A percentile compares a stretch with the other conserved stretches of the same genome.
Evolutionary conservation across 1,140 invertebrate genomes (phyloP).

Genomic region (Lethrus apterus): DNA sequence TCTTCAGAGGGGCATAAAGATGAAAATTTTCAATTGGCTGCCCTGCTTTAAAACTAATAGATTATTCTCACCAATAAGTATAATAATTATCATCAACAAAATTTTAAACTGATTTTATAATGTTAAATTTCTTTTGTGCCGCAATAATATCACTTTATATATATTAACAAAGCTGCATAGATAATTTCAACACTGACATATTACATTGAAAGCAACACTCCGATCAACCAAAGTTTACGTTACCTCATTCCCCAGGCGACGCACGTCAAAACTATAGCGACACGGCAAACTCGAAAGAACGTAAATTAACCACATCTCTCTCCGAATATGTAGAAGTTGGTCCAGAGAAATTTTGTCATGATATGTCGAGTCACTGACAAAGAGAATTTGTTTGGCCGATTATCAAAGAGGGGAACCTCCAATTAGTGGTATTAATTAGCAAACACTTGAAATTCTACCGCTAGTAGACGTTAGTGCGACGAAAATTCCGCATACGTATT

Average conservation of each 20-base stretch:
- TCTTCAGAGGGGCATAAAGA: too few species aligned
- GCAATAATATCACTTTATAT: neutral
- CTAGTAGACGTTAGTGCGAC: conserved; percentile 20
- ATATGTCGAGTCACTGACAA: neutral
- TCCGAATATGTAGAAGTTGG: neutral
- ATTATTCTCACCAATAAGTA: too few species aligned
- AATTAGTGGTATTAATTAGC: conserved; percentile 40
- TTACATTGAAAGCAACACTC: conserved; percentile 2
- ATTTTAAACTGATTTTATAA: neutral
- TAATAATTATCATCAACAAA: neutral
- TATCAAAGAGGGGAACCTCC: conserved; percentile 33
- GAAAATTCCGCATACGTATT: conserved; percentile 8
- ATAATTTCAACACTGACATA: conserved; percentile 15
- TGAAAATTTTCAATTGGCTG: too few species aligned
- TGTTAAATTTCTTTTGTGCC: neutral
- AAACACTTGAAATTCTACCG: conserved; percentile 37
- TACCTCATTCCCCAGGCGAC: neutral
- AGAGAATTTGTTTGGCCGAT: conserved; percentile 20
- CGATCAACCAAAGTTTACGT: conserved; percentile 4
- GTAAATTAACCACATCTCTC: neutral
- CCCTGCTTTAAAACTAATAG: too few species aligned
- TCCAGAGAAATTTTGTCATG: neutral
- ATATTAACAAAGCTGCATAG: conserved; percentile 9
- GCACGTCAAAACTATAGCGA: too few species aligned
- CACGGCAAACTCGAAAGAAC: too few species aligned